Conservation (phyloP, 2,113 vertebrate species). For the Calyptomena viridis region DNA sequence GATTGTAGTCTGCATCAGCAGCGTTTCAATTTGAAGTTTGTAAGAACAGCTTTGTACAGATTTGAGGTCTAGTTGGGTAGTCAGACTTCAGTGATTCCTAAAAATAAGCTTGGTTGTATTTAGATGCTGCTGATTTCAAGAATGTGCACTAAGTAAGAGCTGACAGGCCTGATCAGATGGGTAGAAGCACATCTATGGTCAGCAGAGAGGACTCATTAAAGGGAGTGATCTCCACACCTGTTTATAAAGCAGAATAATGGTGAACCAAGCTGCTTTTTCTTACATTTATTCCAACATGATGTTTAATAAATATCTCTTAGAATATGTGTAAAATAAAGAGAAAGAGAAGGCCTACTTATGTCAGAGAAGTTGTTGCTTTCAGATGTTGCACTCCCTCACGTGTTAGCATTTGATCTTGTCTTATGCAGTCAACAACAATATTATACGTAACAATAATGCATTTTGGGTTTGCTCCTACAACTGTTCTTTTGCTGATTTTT, state of each 20-base stretch:
- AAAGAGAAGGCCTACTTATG: fast-evolving
- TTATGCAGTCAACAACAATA: background rate
- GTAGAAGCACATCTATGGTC: background rate
- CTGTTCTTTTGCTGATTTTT: background rate
- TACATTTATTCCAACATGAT: background rate
- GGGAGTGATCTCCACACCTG: background rate
- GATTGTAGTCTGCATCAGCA: background rate
- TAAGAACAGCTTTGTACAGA: background rate
- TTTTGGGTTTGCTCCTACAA: background rate
- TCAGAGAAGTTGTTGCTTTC: background rate
- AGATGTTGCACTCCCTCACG: background rate
- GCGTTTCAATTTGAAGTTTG: background rate
- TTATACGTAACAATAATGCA: background rate
- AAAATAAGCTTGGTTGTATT: background rate
- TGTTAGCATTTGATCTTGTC: background rate
- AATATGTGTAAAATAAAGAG: background rate
- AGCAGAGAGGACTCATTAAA: background rate
- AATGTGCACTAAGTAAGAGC: background rate
- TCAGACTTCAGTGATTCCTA: background rate
- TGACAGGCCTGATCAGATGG: background rate
- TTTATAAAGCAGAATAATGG: background rate
- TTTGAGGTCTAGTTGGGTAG: background rate
- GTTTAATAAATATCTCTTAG: background rate
- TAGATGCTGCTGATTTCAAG: background rate
- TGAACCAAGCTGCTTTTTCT: background rate